Conservation (phyloP, 2,888 invertebrate genomes). For the Thysanoteuthis rhombus region DNA sequence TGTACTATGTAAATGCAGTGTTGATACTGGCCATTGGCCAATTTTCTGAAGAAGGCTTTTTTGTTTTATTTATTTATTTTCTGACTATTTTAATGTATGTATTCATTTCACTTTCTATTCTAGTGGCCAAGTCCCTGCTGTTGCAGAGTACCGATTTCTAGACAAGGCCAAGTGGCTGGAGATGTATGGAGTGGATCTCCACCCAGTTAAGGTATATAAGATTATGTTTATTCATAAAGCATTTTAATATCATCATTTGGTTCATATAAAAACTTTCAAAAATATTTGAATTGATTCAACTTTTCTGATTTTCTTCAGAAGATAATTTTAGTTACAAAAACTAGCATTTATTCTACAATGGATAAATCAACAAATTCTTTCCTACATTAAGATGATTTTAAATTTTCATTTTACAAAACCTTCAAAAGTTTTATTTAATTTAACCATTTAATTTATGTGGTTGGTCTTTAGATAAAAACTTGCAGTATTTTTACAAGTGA, state of each 20-base stretch:
- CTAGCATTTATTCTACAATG: no score
- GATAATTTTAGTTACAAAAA: no score
- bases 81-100: not conserved
- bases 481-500: no score
- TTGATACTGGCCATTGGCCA: not conserved
- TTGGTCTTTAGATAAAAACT: no score
- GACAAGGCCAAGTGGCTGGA: slow-evolving; percentile 99
- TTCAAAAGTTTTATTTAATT: no score
- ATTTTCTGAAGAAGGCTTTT: not conserved
- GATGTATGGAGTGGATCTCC: slow-evolving; percentile 97
- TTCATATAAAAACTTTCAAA: not conserved
- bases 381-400: no score
- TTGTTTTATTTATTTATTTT: not conserved
- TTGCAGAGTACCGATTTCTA: slow-evolving; percentile 92
- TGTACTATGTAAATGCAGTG: not conserved
- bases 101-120: not conserved
- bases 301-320: no score
- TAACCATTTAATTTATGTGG: no score
- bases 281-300: no score
- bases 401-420: no score
- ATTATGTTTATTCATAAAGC: not conserved
- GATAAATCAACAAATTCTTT: no score
- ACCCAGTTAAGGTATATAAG: slow-evolving; percentile 87
- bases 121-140: slow-evolving; percentile 78
- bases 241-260: not conserved